These are phyloP conservation scores for Pipistrellus pipistrellus DNA, from an alignment of 2,797 vertebrate species.

Conservation along the genomic window DNA sequence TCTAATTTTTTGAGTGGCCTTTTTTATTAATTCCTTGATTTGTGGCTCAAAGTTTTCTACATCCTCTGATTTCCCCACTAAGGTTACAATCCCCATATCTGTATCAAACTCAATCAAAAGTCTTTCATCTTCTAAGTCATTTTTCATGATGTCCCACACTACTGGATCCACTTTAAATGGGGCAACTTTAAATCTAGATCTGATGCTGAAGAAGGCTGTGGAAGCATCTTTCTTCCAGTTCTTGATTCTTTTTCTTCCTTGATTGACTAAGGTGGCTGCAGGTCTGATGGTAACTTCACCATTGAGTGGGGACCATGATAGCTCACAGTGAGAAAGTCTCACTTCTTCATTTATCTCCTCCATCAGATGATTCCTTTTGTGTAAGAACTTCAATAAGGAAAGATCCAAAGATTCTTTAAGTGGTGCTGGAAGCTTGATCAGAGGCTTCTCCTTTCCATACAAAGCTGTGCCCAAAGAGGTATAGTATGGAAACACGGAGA, in stretches of 20 bases:
- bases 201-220: conserved; percentile 81
- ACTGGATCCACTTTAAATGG: background rate
- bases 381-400: conserved; percentile 89
- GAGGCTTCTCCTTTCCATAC: conserved; percentile 91
- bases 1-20: conserved; percentile 82
- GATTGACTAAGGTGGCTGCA: conserved; percentile 85
- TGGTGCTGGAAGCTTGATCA: conserved; percentile 90
- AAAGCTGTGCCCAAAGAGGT: conserved; percentile 88
- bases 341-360: conserved; percentile 88
- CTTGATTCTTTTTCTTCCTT: conserved; percentile 86
- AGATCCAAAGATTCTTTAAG: conserved; percentile 86
- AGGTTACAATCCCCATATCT: conserved; percentile 78
- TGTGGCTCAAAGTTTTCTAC: conserved; percentile 82
- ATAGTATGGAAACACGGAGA: conserved; percentile 92
- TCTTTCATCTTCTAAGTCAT: conserved; percentile 74
- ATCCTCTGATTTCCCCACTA: conserved; percentile 88
- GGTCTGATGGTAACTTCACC: conserved; percentile 87
- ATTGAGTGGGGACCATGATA: conserved; percentile 81
- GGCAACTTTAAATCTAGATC: conserved; percentile 87
- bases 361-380: conserved; percentile 79
- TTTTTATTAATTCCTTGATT: conserved; percentile 85
- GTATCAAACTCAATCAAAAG: conserved; percentile 82
- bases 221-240: conserved; percentile 88
- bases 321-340: conserved; percentile 87
- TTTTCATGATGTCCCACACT: conserved; percentile 89